A percentile compares a stretch with the other conserved stretches of the same genome.
These are phyloP conservation scores for Sylvietta virens DNA, from an alignment of 2,113 vertebrate genomes.

Conservation along the genomic window DNA sequence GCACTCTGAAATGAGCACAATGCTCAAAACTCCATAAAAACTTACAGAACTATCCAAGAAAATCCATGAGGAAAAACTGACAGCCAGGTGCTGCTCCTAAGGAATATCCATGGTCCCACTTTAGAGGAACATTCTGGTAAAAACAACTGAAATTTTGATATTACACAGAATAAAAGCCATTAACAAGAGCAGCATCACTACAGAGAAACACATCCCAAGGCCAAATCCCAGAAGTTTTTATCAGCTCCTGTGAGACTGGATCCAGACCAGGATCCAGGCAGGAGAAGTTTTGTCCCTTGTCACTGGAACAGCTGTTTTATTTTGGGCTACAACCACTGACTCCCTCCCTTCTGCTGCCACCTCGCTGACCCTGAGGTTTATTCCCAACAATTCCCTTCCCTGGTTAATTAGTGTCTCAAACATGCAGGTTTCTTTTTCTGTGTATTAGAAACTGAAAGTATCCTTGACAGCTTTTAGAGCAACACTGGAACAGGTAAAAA, in stretches of 20 bases:
- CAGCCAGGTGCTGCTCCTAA: not conserved
- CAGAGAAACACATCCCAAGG: not conserved
- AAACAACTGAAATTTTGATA: not conserved
- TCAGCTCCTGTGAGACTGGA: not conserved
- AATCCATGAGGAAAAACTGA: not conserved
- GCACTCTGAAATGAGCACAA: accelerated
- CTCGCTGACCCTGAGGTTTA: not conserved
- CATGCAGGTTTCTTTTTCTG: not conserved
- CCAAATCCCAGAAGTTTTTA: not conserved
- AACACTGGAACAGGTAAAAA: not conserved
- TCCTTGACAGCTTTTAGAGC: not conserved
- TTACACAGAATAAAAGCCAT: not conserved
- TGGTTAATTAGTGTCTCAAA: not conserved
- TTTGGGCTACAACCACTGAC: not conserved
- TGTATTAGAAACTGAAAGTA: not conserved
- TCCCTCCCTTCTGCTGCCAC: not conserved
- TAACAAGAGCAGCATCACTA: not conserved
- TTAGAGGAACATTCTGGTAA: not conserved
- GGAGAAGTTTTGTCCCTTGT: not conserved
- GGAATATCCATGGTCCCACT: not conserved
- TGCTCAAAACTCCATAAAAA: not conserved
- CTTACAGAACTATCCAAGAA: not conserved
- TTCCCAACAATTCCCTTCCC: not conserved
- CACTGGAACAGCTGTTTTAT: not conserved
- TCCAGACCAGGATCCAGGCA: not conserved